phyloP scores from a whole-genome alignment of 2,888 invertebrate genomes.

The Merodon equestris region DNA sequence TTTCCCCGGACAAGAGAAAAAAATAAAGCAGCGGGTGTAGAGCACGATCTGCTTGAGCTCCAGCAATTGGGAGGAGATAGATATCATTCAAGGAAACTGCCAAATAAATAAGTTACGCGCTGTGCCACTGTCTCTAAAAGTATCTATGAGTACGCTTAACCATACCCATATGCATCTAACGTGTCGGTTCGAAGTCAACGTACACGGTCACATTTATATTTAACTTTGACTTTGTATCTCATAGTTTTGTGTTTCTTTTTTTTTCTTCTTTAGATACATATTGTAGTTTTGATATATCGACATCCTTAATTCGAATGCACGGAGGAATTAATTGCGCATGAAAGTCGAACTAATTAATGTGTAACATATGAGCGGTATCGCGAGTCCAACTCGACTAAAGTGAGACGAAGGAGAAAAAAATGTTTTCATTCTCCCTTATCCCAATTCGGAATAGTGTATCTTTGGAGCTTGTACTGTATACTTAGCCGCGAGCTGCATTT shows the following conservation, averaged over 20 bases:
- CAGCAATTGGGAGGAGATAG: slow-evolving; percentile 8
- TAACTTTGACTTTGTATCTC: slow-evolving; percentile 24
- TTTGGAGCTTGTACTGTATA: slow-evolving; percentile 20
- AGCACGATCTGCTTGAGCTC: slow-evolving; percentile 13
- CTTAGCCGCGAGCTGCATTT: not conserved
- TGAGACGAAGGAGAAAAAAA: slow-evolving; percentile 34
- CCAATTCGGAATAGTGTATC: slow-evolving; percentile 28
- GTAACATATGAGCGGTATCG: slow-evolving; percentile 58
- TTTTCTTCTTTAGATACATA: not conserved
- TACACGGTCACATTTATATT: slow-evolving; percentile 34
- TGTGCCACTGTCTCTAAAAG: slow-evolving; percentile 45
- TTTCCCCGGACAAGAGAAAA: slow-evolving; percentile 38
- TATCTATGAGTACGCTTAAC: too few species aligned
- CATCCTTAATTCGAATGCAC: slow-evolving; percentile 67
- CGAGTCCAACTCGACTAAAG: slow-evolving; percentile 27
- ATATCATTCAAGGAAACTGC: slow-evolving; percentile 66
- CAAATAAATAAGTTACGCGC: slow-evolving; percentile 68
- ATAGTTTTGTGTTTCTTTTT: slow-evolving; percentile 6
- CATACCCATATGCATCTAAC: slow-evolving; percentile 2
- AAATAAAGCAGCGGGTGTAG: slow-evolving; percentile 27
- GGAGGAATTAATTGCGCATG: slow-evolving; percentile 67
- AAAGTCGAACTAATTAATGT: slow-evolving; percentile 67
- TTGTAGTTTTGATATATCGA: slow-evolving; percentile 61
- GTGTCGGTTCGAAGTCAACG: slow-evolving; percentile 32
- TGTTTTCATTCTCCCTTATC: slow-evolving; percentile 45